Percentiles rank a stretch among this genome's conserved stretches.
Evolutionary conservation across 1,140 invertebrate species (phyloP).

Genomic region (Bombus fervidus): DNA sequence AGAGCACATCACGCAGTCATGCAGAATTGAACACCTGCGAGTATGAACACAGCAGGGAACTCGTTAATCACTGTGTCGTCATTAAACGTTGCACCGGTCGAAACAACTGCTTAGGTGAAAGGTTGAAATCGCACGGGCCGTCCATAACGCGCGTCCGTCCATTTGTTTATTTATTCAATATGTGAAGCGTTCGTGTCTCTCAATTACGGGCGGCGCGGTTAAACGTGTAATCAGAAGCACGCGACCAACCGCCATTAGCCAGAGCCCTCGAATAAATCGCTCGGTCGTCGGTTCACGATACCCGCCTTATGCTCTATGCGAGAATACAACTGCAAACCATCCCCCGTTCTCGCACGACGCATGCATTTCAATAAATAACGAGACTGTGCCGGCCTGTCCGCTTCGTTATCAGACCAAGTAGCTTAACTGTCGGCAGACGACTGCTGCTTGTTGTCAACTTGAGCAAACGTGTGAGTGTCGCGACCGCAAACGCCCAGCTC

Average conservation of each 20-base stretch:
- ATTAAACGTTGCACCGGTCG: neutral
- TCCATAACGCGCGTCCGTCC: neutral
- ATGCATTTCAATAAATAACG: slow-evolving; percentile 62
- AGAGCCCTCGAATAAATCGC: slow-evolving; percentile 46
- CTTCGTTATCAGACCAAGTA: slow-evolving; percentile 54
- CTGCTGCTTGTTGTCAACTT: slow-evolving; percentile 59
- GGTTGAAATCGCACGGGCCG: neutral
- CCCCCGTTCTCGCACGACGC: slow-evolving; percentile 33
- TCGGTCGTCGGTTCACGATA: slow-evolving; percentile 10
- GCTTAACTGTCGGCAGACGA: slow-evolving; percentile 51
- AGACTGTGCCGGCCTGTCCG: slow-evolving; percentile 26
- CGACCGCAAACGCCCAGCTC: slow-evolving; percentile 42
- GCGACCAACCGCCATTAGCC: slow-evolving; percentile 43
- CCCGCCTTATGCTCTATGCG: slow-evolving; percentile 18
- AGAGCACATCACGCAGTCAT: neutral
- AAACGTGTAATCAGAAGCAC: slow-evolving; percentile 43
- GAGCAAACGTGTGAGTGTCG: slow-evolving; percentile 43
- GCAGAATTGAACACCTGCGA: neutral
- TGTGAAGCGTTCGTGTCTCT: slow-evolving; percentile 9
- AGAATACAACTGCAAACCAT: slow-evolving; percentile 39
- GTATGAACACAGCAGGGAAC: neutral
- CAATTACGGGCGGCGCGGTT: slow-evolving; percentile 20
- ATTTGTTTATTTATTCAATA: slow-evolving; percentile 48
- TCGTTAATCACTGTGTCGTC: slow-evolving; percentile 14
- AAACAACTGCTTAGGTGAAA: neutral